Evolutionary conservation across 2,113 vertebrate species (phyloP).

Genomic region (Ceyx margarethae): DNA sequence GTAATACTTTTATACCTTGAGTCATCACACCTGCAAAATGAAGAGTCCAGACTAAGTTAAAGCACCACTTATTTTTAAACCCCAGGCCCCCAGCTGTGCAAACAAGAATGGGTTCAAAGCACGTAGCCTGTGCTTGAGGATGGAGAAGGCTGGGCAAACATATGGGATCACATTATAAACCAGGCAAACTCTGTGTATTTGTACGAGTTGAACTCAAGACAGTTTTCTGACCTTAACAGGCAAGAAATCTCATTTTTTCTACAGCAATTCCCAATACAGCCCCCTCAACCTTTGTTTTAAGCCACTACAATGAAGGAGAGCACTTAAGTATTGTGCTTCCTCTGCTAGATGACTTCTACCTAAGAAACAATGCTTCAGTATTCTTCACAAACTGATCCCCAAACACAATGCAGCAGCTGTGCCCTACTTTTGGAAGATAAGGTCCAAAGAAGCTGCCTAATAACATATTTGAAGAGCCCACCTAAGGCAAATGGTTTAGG

Average conservation of each 20-base stretch:
- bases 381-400: neutral
- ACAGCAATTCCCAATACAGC: neutral
- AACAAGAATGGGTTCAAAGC: conserved; percentile 43
- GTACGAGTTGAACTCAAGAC: neutral
- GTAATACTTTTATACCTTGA: neutral
- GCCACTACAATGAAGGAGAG: neutral
- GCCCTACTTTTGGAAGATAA: neutral
- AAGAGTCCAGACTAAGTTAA: conserved; percentile 15
- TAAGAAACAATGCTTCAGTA: neutral
- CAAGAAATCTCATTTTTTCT: neutral
- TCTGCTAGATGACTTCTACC: neutral
- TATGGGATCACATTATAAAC: neutral
- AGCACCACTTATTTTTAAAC: neutral
- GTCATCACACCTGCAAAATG: neutral
- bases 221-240: neutral
- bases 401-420: neutral
- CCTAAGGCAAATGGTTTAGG: neutral
- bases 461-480: neutral
- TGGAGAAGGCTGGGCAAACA: neutral
- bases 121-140: neutral
- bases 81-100: conserved; percentile 41
- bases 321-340: neutral
- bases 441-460: neutral
- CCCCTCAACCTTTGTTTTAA: neutral
- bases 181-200: neutral